Base-by-base conservation (phyloP, 2,888 invertebrate species). In the Drepana falcataria region DNA sequence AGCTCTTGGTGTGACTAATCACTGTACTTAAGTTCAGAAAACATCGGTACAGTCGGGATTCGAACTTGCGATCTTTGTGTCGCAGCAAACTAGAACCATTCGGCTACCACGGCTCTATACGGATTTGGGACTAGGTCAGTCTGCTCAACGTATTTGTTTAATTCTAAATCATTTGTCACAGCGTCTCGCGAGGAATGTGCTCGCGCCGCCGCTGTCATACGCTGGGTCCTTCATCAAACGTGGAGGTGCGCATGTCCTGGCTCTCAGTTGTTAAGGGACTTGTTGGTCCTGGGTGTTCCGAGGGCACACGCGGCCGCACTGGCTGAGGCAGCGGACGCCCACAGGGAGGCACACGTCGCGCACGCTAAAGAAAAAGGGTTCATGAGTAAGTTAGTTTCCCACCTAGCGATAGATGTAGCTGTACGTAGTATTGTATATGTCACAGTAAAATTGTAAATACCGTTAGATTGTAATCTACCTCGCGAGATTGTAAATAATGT, bases 121-220 rank as follows among this genome's bases (percentile, higher is more conserved):
- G 21, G 21, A 21, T 21, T 21, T 21, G 21, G 21, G 21, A 21
- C 21, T 21, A 21, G 21, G 21, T 21, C 21, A 21, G 21, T 21
- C 21, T 21, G 21, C 21, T 21, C 21, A 21, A 21, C 21, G 21
- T 21, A 21, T 21, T 21, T 21, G 21, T 21, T 21, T 21, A 0
- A 21, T 21, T 21, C 21, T 21, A 21, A 21, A 21, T 21, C 21
- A 21, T 35, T 7, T 3, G 48, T 40, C 40, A 1, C 53, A 89
- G 89, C 83, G 0, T 85, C 89, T 0, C 84, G 90, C 34, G 86
- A 80, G 0, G 90, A 91, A 55, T 77, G 83, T 59, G 90, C 90
- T 0, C 84, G 90, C n/a, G 87, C 85, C 0, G 83, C 83, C 0
- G 89, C 86, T 0, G 84, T 78, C 0, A 71, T 87, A 49, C 86